A percentile compares a stretch with the other conserved stretches of the same genome.
Conservation (phyloP, 1,140 invertebrate species). For the Panagrolaimus sp. region DNA sequence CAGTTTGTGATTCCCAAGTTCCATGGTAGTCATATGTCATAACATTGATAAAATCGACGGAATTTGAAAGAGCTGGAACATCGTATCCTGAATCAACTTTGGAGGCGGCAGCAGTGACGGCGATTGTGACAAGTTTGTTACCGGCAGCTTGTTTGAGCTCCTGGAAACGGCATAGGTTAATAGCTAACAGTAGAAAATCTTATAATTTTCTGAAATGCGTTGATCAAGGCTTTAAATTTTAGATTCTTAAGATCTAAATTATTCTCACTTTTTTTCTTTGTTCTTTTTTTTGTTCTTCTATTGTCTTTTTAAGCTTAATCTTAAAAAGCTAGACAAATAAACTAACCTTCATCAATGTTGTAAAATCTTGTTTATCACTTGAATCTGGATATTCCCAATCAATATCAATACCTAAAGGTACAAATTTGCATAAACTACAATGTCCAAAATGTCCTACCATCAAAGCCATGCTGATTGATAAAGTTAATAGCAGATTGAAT, state of each 20-base stretch:
- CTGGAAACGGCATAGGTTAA: too few species aligned
- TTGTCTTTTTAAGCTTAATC: too few species aligned
- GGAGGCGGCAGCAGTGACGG: conserved; percentile 49
- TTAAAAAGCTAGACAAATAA: not conserved
- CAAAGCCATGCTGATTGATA: conserved; percentile 80
- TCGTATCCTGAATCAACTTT: conserved; percentile 57
- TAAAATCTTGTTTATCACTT: too few species aligned
- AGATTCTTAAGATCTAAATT: too few species aligned
- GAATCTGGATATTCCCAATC: conserved; percentile 83
- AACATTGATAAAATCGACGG: conserved; percentile 27
- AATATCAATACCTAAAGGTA: conserved; percentile 71
- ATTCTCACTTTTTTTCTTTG: too few species aligned
- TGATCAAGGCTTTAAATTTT: too few species aligned
- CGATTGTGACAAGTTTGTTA: conserved; percentile 48
- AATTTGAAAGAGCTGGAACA: conserved; percentile 39
- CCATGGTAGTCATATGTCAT: conserved; percentile 24
- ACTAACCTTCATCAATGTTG: not conserved
- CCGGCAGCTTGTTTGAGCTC: not conserved
- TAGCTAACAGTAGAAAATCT: too few species aligned
- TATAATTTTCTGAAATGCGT: too few species aligned
- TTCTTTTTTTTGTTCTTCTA: too few species aligned
- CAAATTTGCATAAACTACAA: too few species aligned
- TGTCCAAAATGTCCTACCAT: conserved; percentile 58
- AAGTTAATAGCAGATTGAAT: conserved; percentile 85
- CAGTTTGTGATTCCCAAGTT: not conserved